Evolutionary conservation across 2,888 invertebrate species (phyloP).

Genomic region (Drosophila putrida): DNA sequence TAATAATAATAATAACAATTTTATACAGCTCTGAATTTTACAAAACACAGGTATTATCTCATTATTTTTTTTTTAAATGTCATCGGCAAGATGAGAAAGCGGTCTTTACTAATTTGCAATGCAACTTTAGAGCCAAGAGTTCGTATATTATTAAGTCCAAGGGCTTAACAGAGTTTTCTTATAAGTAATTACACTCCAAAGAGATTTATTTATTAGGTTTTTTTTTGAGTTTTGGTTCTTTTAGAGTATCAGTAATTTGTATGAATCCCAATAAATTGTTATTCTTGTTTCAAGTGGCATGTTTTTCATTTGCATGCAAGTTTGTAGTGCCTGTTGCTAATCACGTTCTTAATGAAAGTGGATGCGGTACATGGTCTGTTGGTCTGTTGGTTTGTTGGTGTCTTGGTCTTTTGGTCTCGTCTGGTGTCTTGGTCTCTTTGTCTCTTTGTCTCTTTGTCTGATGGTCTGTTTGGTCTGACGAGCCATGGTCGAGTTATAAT

Average conservation of each 20-base stretch:
- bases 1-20: no score
- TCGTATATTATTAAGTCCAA: no score
- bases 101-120: no score
- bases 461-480: constrained; percentile 11
- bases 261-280: neutral
- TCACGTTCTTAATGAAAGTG: constrained; percentile 82
- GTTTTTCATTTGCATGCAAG: constrained; percentile 72
- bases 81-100: no score
- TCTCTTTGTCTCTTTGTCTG: neutral
- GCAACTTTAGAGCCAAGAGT: no score
- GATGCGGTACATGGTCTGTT: constrained; percentile 46
- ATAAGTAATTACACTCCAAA: no score
- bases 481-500: constrained; percentile 28
- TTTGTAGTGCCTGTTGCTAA: constrained; percentile 61
- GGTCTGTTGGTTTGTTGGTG: constrained; percentile 3
- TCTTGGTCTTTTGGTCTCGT: neutral
- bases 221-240: no score
- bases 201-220: no score
- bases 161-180: no score
- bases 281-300: constrained; percentile 30
- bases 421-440: neutral
- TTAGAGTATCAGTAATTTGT: constrained; percentile 29
- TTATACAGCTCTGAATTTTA: no score
- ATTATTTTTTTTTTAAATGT: no score
- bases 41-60: no score